These are phyloP conservation scores for Apamea anceps DNA, from an alignment of 2,888 invertebrate genomes.

Conservation along the genomic window DNA sequence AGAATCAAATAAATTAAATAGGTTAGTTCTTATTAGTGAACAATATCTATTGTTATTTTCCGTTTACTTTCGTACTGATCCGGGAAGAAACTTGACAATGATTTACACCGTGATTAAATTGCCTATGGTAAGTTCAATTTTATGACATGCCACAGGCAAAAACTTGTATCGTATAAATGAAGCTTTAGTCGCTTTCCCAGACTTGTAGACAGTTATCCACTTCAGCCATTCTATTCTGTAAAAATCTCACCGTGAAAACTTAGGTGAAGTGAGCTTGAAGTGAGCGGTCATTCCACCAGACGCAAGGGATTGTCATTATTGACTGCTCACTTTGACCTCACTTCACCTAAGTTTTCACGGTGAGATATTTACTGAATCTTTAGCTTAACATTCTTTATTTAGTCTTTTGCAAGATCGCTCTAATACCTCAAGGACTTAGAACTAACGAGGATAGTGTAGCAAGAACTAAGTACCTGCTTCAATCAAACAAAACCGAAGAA, in stretches of 20 bases:
- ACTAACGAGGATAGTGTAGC: neutral
- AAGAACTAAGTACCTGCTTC: neutral
- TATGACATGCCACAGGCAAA: neutral
- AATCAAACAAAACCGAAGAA: neutral
- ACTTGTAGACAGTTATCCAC: neutral
- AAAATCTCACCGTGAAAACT: too few relatives aligned
- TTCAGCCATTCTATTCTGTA: too few relatives aligned
- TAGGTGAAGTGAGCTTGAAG: too few relatives aligned
- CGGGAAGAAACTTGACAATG: neutral
- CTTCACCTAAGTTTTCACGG: too few relatives aligned
- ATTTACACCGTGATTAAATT: neutral
- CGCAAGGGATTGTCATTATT: too few relatives aligned
- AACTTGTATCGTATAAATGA: neutral
- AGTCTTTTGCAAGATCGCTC: neutral
- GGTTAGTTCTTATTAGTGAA: conserved; percentile 22
- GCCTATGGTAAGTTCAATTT: neutral
- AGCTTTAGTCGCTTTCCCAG: neutral
- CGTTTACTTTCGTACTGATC: neutral
- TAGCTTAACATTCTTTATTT: neutral
- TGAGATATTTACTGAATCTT: neutral
- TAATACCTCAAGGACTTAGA: neutral
- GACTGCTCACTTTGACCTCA: too few relatives aligned
- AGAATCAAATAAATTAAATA: conserved; percentile 20
- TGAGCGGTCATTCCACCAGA: too few relatives aligned
- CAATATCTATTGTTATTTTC: conserved; percentile 24